Percentiles rank a stretch among this genome's conserved stretches.
Evolutionary conservation across 2,888 invertebrate genomes (phyloP).

Genomic region (Galeopsomyia nigrocyanea): DNA sequence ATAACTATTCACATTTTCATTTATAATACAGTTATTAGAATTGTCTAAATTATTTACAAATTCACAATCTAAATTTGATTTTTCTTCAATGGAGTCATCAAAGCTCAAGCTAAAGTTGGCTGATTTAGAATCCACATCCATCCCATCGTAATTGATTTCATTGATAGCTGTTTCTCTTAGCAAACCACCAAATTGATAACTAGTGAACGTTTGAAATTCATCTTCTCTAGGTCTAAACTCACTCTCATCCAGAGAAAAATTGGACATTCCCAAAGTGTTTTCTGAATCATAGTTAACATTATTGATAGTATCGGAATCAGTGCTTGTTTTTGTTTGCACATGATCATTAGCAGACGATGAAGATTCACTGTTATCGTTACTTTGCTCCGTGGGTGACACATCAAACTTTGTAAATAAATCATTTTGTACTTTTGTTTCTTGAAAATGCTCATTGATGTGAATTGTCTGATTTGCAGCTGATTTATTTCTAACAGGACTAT

Average conservation of each 20-base stretch:
- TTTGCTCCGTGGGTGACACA: slow-evolving; percentile 25
- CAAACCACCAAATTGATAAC: slow-evolving; percentile 32
- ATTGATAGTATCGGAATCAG: slow-evolving; percentile 19
- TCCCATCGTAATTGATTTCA: slow-evolving; percentile 40
- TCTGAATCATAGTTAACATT: slow-evolving; percentile 21
- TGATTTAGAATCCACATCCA: slow-evolving; percentile 40
- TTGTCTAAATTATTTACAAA: slow-evolving; percentile 48
- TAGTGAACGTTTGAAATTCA: slow-evolving; percentile 32
- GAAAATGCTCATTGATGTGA: slow-evolving; percentile 37
- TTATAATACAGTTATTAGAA: slow-evolving; percentile 32
- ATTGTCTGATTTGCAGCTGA: slow-evolving; percentile 29
- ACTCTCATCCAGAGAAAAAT: slow-evolving; percentile 32
- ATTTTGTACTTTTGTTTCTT: slow-evolving; percentile 44
- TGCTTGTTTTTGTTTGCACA: slow-evolving; percentile 13
- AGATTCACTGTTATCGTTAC: slow-evolving; percentile 20
- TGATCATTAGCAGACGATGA: slow-evolving; percentile 12
- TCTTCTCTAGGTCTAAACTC: not conserved
- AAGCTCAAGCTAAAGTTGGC: slow-evolving; percentile 51
- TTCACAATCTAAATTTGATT: slow-evolving; percentile 50
- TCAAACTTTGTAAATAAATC: slow-evolving; percentile 30
- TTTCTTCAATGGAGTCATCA: slow-evolving; percentile 36
- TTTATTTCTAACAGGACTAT: slow-evolving; percentile 44
- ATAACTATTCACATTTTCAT: slow-evolving; percentile 32
- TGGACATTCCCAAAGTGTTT: slow-evolving; percentile 17
- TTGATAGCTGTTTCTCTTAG: slow-evolving; percentile 41